Evolutionary conservation across 2,888 invertebrate genomes (phyloP).

Genomic region (Mylabris sibirica): DNA sequence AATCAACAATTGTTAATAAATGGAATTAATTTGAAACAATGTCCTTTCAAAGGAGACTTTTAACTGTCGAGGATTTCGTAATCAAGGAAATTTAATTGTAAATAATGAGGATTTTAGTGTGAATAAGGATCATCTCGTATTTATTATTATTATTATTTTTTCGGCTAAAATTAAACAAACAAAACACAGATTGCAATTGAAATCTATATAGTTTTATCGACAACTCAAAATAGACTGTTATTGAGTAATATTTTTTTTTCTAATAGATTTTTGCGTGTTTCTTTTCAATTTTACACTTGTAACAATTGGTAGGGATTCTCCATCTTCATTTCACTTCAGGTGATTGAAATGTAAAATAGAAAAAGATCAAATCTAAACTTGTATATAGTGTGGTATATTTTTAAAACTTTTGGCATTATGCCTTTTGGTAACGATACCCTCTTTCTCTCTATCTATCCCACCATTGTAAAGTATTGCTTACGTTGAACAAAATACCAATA

Average conservation of each 20-base stretch:
- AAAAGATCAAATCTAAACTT: conserved; percentile 12
- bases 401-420: conserved; percentile 32
- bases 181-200: neutral
- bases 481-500: neutral
- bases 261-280: neutral
- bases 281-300: neutral
- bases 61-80: neutral
- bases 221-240: conserved; percentile 39
- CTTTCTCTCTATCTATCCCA: conserved; percentile 2
- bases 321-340: conserved; percentile 36
- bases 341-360: conserved; percentile 38
- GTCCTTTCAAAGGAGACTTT: neutral
- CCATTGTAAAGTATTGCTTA: neutral
- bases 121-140: neutral
- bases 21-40: neutral
- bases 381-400: conserved; percentile 24
- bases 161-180: neutral
- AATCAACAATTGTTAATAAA: neutral
- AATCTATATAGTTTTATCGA: conserved; percentile 14
- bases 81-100: neutral
- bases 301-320: conserved; percentile 14
- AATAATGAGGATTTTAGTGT: neutral
- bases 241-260: conserved; percentile 35
- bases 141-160: neutral
- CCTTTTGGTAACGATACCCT: neutral